phyloP scores from a whole-genome alignment of 2,113 vertebrate species.

The Reinhardtius hippoglossoides region DNA sequence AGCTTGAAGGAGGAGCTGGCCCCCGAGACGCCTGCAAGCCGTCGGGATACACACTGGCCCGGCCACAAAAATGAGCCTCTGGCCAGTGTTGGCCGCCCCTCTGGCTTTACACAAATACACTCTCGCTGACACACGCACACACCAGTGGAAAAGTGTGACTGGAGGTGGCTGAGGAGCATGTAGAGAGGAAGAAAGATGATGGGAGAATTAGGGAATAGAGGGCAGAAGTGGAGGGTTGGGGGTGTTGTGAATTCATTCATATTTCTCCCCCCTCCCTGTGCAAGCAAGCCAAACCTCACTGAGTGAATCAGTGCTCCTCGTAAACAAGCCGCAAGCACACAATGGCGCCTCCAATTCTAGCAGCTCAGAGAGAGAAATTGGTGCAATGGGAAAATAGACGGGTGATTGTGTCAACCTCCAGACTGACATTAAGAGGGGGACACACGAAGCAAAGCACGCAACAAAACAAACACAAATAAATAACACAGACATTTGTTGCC shows the following conservation, averaged over 20 bases:
- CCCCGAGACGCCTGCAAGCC: constrained; percentile 59
- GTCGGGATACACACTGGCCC: constrained; percentile 74
- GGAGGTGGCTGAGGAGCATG: constrained; percentile 57
- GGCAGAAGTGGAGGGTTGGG: constrained; percentile 50
- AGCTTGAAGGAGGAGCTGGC: constrained; percentile 75
- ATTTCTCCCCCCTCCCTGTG: constrained; percentile 48
- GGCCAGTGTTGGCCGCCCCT: constrained; percentile 64
- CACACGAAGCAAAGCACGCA: background rate
- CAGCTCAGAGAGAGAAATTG: constrained; percentile 44
- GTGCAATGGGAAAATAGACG: constrained; percentile 46
- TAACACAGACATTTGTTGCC: constrained; percentile 5
- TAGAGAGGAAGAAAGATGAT: constrained; percentile 55
- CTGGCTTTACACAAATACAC: constrained; percentile 69
- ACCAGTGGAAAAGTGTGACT: constrained; percentile 72
- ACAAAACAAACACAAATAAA: constrained; percentile 12
- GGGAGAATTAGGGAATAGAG: constrained; percentile 62
- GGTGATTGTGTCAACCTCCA: constrained; percentile 33
- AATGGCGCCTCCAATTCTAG: constrained; percentile 76
- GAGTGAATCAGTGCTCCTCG: constrained; percentile 78
- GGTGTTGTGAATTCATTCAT: constrained; percentile 77
- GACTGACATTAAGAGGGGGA: constrained; percentile 31
- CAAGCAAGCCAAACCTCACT: constrained; percentile 74
- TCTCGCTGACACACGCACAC: constrained; percentile 62
- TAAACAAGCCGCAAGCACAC: constrained; percentile 80
- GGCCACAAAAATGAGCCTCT: constrained; percentile 66